Base-by-base conservation (phyloP, 2,888 invertebrate species). In the Acholoe squamosa region DNA sequence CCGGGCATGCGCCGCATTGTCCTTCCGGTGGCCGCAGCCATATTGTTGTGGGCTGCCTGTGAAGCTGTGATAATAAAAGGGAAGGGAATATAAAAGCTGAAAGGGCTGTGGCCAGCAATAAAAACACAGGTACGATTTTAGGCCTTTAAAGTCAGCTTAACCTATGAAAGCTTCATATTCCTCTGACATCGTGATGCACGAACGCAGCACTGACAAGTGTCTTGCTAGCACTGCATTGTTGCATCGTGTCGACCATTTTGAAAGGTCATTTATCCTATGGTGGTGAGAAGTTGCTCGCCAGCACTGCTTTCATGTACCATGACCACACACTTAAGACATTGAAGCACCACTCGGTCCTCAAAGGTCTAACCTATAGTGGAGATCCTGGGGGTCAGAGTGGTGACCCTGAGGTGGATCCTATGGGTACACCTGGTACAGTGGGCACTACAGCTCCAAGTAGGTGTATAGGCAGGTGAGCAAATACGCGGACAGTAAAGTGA, bases 11-110 rank as follows among this genome's bases (percentile, higher is more conserved):
- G 28, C 71, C n/a, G 25, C 25, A 34, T 80, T 80, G 80, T 80
- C 34, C 80, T 80, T 80, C 80, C 80, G 33, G 43, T 80, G 80
- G 5, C n/a, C n/a, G 43, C 43, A 43, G 33, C 80, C 80, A 80
- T 33, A 34, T 43, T 43, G 80, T 34, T 19, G 16, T 22, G 80
- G 43, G 31, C 71, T 71, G 14, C 71, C 31, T 28, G 25, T 28
- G 71, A 28, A 61, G 61, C 19, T 28, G 71, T 25, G 28, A 28
- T 5, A 28, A 71, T 71, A 71, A 71, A 71, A 71, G 71, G 25
- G 22, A 71, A 14, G 61, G 22, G 61, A 61, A 28, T 71, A 61
- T 61, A 71, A 71, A 71, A 25, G 28, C 28, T 71, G 28, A 71
- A 71, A 71, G 61, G n/a, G 31, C 71, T 14, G 14, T 5, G 25